Conservation (phyloP, 2,113 vertebrate species). For the Megaptera novaeangliae region DNA sequence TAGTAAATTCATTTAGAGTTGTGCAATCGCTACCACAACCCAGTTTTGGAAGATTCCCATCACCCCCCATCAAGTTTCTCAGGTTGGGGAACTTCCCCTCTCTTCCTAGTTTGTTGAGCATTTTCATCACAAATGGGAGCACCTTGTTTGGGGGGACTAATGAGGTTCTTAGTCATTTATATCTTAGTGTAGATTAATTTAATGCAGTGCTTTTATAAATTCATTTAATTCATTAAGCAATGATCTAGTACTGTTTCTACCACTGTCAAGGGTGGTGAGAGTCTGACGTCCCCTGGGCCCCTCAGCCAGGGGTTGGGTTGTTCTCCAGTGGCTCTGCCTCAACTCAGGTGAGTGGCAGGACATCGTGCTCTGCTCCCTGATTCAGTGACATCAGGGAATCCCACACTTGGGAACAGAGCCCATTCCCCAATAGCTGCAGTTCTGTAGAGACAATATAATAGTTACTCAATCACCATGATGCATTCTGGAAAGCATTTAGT, state of each 20-base stretch:
- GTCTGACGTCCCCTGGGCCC: too few relatives aligned
- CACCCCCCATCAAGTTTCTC: background rate
- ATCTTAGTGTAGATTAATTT: background rate
- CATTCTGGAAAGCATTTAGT: background rate
- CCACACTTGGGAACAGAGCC: background rate
- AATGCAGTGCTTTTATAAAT: slow-evolving; percentile 6
- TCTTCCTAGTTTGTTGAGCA: background rate
- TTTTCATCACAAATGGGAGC: background rate
- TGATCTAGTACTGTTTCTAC: background rate
- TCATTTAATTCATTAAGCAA: background rate
- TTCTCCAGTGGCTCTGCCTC: background rate
- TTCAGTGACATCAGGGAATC: background rate
- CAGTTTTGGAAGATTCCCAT: background rate
- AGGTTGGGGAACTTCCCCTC: background rate
- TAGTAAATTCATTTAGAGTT: background rate
- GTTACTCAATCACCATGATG: background rate
- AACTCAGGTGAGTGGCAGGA: background rate
- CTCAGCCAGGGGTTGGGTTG: background rate
- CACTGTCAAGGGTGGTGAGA: background rate
- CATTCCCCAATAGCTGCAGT: background rate
- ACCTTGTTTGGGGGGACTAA: background rate
- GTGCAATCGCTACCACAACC: background rate
- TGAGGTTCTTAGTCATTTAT: background rate
- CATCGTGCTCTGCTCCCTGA: background rate
- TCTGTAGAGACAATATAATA: background rate